A percentile compares a stretch with the other conserved stretches of the same genome.
phyloP scores from a whole-genome alignment of 2,797 vertebrate species.

The Sitta carolinensis region DNA sequence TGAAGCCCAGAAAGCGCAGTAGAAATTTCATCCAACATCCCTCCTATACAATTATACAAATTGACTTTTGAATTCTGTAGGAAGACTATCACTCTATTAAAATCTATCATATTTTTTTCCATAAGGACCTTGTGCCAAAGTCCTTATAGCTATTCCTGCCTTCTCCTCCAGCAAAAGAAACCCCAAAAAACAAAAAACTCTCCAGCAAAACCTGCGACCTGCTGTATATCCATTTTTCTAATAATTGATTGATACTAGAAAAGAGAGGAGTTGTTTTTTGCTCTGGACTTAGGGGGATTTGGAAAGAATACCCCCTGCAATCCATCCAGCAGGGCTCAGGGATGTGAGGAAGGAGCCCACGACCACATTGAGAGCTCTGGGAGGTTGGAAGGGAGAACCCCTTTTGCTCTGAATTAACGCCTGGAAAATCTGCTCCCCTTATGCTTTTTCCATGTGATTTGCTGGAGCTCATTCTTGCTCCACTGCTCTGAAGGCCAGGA shows the following conservation, averaged over 20 bases:
- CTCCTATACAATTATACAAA: conserved; percentile 9
- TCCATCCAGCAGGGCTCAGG: neutral
- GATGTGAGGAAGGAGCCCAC: neutral
- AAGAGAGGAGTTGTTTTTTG: neutral
- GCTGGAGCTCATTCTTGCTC: conserved; percentile 43
- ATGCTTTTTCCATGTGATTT: conserved; percentile 68
- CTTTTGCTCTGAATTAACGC: conserved; percentile 48
- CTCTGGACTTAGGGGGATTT: neutral
- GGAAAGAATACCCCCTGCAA: conserved; percentile 20
- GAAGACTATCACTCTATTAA: conserved; percentile 53
- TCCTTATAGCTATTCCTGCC: conserved; percentile 11
- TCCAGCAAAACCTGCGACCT: conserved; percentile 14
- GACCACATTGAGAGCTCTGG: conserved; percentile 2
- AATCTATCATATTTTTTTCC: conserved; percentile 41
- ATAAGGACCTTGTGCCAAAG: neutral
- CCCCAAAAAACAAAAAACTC: neutral
- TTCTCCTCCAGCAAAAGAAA: neutral
- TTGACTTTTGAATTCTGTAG: conserved; percentile 41
- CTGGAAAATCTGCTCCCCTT: conserved; percentile 69
- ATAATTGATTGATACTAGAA: neutral
- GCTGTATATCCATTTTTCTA: conserved; percentile 2
- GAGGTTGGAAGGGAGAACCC: conserved; percentile 54
- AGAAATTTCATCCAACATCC: conserved; percentile 4
- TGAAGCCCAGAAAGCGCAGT: neutral
- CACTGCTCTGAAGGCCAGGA: conserved; percentile 52